phyloP scores from a whole-genome alignment of 2,888 invertebrate species.

The Thymelicus lineola region DNA sequence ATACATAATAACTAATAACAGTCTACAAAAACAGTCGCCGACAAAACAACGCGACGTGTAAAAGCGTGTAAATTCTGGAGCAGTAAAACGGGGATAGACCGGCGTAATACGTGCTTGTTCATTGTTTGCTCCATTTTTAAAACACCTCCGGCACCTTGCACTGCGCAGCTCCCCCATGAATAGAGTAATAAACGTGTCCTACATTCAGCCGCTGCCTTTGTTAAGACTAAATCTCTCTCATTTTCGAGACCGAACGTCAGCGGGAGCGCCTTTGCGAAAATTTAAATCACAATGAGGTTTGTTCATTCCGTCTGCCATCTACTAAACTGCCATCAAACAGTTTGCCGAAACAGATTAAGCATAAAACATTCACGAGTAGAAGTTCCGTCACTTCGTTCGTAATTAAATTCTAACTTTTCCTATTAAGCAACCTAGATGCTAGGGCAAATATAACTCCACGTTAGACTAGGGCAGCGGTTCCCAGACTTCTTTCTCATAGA shows the following conservation, averaged over 20 bases:
- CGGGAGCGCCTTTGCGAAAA: constrained; percentile 6
- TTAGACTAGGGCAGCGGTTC: no score
- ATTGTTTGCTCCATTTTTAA: constrained; percentile 33
- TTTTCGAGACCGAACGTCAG: constrained; percentile 24
- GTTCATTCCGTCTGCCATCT: background rate
- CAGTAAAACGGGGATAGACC: constrained; percentile 1
- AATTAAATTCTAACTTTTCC: no score
- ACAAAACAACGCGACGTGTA: background rate
- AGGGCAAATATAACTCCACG: no score
- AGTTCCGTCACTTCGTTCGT: no score
- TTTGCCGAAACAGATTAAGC: background rate
- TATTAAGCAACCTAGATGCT: no score
- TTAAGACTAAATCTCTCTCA: constrained; percentile 27
- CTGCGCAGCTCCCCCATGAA: constrained; percentile 25
- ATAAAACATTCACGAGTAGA: background rate
- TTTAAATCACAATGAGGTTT: background rate
- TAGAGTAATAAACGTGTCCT: constrained; percentile 36
- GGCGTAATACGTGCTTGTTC: constrained; percentile 14
- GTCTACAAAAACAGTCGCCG: background rate
- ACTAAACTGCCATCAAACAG: background rate
- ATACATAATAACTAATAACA: background rate
- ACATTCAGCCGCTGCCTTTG: constrained; percentile 30
- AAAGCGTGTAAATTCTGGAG: background rate
- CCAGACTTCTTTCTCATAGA: no score
- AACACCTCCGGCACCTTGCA: constrained; percentile 27